phyloP scores from a whole-genome alignment of 2,113 vertebrate species.

The Nycticryphes semicollaris region DNA sequence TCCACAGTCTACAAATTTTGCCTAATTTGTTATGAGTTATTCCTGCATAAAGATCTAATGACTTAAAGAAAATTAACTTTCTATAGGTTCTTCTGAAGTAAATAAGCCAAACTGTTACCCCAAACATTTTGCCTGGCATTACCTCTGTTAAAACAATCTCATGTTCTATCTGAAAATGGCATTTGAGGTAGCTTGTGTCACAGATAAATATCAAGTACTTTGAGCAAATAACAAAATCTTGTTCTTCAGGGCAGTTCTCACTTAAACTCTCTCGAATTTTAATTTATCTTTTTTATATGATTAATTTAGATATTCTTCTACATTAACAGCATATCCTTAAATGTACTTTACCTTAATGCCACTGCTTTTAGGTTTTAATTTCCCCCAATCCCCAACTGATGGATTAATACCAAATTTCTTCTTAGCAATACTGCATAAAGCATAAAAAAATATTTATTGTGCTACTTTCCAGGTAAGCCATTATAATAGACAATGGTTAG shows the following conservation, averaged over 20 bases:
- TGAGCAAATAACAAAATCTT: neutral
- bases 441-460: neutral
- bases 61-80: neutral
- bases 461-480: neutral
- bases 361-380: slow-evolving; percentile 27
- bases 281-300: neutral
- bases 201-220: neutral
- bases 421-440: neutral
- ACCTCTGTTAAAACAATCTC: neutral
- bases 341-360: slow-evolving; percentile 31
- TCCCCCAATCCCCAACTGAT: neutral
- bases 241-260: neutral
- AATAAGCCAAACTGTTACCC: neutral
- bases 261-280: neutral
- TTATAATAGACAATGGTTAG: neutral
- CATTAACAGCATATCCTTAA: slow-evolving; percentile 51
- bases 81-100: neutral
- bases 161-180: neutral
- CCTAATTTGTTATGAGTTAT: neutral
- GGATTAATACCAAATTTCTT: neutral
- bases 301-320: slow-evolving; percentile 2
- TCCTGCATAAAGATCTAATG: neutral
- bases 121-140: neutral
- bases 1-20: neutral
- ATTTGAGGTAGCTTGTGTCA: neutral